Conservation (phyloP, 2,797 vertebrate genomes). For the Adrianichthys oophorus region DNA sequence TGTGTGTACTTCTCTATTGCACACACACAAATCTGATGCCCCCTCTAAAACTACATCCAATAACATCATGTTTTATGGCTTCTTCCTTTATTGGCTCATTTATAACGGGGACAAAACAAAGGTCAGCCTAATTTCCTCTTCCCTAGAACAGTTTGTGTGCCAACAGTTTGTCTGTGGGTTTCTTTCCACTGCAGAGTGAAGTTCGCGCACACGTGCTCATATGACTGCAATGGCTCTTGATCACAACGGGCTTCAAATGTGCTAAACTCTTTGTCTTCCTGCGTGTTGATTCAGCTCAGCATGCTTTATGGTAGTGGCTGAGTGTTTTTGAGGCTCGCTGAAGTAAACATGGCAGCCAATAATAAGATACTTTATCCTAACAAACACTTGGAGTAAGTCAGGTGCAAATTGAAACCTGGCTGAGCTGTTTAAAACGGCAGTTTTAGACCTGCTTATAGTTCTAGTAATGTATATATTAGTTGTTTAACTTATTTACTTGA, state of each 20-base stretch:
- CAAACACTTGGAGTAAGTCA: not conserved
- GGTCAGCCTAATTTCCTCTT: conserved; percentile 29
- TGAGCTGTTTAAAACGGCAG: too few relatives aligned
- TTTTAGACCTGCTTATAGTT: too few relatives aligned
- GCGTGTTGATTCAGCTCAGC: too few relatives aligned
- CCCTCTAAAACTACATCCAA: conserved; percentile 34
- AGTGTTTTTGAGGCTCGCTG: conserved; percentile 2
- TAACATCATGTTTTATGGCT: conserved; percentile 42
- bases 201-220: not conserved
- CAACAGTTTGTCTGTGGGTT: not conserved
- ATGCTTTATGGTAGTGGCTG: too few relatives aligned
- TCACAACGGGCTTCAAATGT: too few relatives aligned
- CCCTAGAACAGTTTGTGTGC: not conserved
- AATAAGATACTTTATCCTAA: conserved; percentile 25
- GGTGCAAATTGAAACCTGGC: not conserved
- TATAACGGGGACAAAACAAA: conserved; percentile 30
- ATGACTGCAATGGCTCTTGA: not conserved
- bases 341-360: conserved; percentile 3
- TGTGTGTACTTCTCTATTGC: conserved; percentile 6
- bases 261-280: too few relatives aligned
- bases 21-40: not conserved
- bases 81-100: conserved; percentile 36
- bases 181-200: not conserved
- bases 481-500: too few relatives aligned
- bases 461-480: too few relatives aligned